Base-by-base conservation (phyloP, 1,140 invertebrate genomes). In the Drosophila bocqueti region DNA sequence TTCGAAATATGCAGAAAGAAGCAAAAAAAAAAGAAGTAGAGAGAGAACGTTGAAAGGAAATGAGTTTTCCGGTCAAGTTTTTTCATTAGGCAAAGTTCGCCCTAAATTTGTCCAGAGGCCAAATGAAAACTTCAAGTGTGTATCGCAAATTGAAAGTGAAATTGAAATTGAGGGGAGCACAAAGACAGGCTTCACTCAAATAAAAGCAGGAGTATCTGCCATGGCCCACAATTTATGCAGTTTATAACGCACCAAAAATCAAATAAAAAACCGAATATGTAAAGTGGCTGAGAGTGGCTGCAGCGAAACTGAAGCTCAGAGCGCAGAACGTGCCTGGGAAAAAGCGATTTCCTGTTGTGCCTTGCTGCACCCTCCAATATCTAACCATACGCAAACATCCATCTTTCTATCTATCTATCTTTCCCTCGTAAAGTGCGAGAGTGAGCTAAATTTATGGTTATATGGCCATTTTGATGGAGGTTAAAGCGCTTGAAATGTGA, bases 201-300 rank as follows among this genome's bases (percentile, higher is more conserved):
- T 34, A 29, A n/a, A 26, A 26, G 15, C 16, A 15, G 2, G 6
- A 52, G 11, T 15, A 34, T 16, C 18, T 18, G 26, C 45, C n/a
- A 26, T 16, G 29, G 57, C 57, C 29, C 45, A 46, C 68, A 74
- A 81, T 76, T 60, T 57, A 69, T 81, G 65, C 65, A 79, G 49
- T 76, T 61, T 42, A 73, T 72, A 72, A 71, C 21, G 36, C 21
- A 76, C 43, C 38, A 21, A 57, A 50, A 61, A 67, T 55, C 49
- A 68, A 75, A 49, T 57, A 62, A 52, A 59, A 79, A 38, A 8
- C 2, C 1, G 29, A 64, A 65, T 58, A 81, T 78, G 65, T 71
- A 90, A 84, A 89, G 61, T 36, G 71, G 68, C 54, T 71, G 13
- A 15, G 84, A 76, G 76, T 24, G 24, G 24, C 71, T 71, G 79